These are phyloP conservation scores for Knipowitschia caucasica DNA, from an alignment of 2,797 vertebrate species.

Conservation along the genomic window DNA sequence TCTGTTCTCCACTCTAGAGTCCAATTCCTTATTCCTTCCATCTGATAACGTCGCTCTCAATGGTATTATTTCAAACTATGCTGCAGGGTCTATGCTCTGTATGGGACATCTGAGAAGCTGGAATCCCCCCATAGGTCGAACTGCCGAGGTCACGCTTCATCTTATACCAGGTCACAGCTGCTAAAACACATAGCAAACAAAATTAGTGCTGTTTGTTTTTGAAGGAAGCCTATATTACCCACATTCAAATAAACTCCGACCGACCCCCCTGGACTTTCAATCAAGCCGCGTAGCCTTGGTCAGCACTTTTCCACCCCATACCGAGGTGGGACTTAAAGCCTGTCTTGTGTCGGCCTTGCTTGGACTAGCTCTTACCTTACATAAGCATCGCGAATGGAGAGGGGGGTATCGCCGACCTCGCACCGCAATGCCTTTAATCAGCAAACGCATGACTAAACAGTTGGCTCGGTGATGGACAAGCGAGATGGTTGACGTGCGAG, in stretches of 20 bases:
- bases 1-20: not conserved
- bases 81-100: constrained; percentile 10
- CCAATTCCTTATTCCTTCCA: not conserved
- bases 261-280: constrained; percentile 33
- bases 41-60: constrained; percentile 1
- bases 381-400: constrained; percentile 35
- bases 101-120: constrained; percentile 39
- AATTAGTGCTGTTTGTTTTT: constrained; percentile 68
- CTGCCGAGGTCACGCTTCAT: constrained; percentile 39
- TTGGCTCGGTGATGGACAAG: constrained; percentile 34
- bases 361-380: constrained; percentile 52
- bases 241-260: constrained; percentile 58
- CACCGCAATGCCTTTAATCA: constrained; percentile 42
- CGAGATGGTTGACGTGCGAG: constrained; percentile 9
- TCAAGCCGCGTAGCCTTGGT: constrained; percentile 48
- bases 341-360: constrained; percentile 56
- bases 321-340: constrained; percentile 49
- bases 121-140: constrained; percentile 35
- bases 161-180: constrained; percentile 65
- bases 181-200: constrained; percentile 66
- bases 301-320: constrained; percentile 61
- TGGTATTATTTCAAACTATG: constrained; percentile 15
- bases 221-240: constrained; percentile 58
- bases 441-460: constrained; percentile 43
- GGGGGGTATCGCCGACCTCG: not conserved